Conservation (phyloP, 53 echinoderm and acorn worm genomes). For the Luidia sarsii region DNA sequence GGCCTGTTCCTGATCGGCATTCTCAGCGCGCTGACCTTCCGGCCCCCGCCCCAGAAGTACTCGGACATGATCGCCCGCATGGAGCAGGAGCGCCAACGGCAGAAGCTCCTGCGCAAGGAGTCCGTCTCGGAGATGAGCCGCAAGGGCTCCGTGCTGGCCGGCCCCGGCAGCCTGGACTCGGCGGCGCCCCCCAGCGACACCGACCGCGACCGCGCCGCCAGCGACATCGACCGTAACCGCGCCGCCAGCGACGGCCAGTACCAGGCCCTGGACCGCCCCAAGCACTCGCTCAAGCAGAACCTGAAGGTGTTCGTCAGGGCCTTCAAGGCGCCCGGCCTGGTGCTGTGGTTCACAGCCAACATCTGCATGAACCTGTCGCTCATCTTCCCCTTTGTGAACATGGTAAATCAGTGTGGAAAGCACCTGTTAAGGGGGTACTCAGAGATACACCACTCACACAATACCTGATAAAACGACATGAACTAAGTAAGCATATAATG, state of each 20-base stretch:
- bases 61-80: conserved; percentile 38
- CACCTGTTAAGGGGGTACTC: too few relatives aligned
- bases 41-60: conserved; percentile 62
- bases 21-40: conserved; percentile 62
- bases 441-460: too few relatives aligned
- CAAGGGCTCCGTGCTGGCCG: neutral
- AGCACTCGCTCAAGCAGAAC: conserved; percentile 86
- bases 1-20: conserved; percentile 74
- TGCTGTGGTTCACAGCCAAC: conserved; percentile 79
- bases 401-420: conserved; percentile 87
- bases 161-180: neutral
- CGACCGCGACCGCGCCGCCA: neutral
- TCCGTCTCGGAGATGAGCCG: neutral
- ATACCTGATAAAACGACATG: too few relatives aligned
- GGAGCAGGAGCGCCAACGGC: conserved; percentile 11
- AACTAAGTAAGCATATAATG: too few relatives aligned
- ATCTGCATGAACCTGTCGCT: conserved; percentile 88
- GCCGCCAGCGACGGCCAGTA: conserved; percentile 17
- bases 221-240: neutral
- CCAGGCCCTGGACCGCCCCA: neutral
- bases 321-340: conserved; percentile 82
- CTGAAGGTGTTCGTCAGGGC: conserved; percentile 68
- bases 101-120: conserved; percentile 43
- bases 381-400: conserved; percentile 93
- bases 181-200: neutral